Evolutionary conservation across 1,140 invertebrate species (phyloP), one percentile per base, ranked within the genome.

Genomic region (Megathymus violae): DNA sequence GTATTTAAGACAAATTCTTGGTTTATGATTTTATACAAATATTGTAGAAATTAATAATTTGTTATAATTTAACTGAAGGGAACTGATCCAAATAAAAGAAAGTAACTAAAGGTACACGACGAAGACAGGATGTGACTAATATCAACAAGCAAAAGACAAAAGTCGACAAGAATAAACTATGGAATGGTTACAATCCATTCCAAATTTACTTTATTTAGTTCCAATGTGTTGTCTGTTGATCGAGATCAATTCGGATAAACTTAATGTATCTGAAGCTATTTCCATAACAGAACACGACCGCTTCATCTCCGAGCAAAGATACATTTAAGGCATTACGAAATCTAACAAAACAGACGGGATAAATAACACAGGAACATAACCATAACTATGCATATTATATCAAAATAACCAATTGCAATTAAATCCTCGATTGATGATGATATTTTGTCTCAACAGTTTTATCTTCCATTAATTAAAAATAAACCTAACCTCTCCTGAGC

Each of bases 221-320:
- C 11, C 13, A 17, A 41, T 27, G 0, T 40, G 16, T 16, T 56
- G 54, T 58, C 40, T 31, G 22, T 44, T 58, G 14, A 44, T 58
- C 38, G 22, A 16, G 11, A 44, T 58, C 52, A 44, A 58, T 46
- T 34, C 22, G 25, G 40, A 44, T 56, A 56, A 44, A 44, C 40
- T 15, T 3, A 27, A 56, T 56, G 40, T 44, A 25, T 51, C 15
- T 44, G 15, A 10, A 56, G 52, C 40, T 58, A 58, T 44, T 58
- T 58, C 38, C 15, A 58, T 58, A 44, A 44, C 16, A 44, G 52
- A 58, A 58, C 52, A 58, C 43, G 52, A 58, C 40, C 52, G 40
- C 41, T 58, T 58, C 31, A 34, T 58, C 40, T 44, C 15, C 14
- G 50, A 44, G 52, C 31, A 40, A 44, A 58, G 52, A 58, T 34